Evolutionary conservation across 2,113 vertebrate genomes (phyloP).

Genomic region (Rattus rattus): DNA sequence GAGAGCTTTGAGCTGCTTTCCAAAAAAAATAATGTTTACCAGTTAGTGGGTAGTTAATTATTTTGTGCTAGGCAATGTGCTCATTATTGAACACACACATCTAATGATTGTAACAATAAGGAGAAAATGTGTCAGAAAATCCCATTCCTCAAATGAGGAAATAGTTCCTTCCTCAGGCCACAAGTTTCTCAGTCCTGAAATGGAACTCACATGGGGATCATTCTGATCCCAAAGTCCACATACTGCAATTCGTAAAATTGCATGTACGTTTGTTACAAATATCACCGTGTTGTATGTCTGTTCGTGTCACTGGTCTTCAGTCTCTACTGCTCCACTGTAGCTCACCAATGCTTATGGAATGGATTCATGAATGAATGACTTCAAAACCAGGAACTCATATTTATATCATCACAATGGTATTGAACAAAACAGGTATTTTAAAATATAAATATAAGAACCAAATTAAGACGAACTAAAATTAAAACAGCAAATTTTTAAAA

Average conservation of each 20-base stretch:
- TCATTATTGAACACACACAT: not conserved
- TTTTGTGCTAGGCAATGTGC: not conserved
- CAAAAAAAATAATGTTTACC: not conserved
- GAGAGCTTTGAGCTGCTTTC: not conserved
- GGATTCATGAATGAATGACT: not conserved
- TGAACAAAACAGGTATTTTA: not conserved
- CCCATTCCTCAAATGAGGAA: not conserved
- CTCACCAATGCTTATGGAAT: not conserved
- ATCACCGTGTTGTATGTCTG: too few species aligned
- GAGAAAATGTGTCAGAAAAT: not conserved
- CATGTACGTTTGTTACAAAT: fast-evolving
- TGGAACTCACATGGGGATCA: not conserved
- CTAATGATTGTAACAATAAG: not conserved
- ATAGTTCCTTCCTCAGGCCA: not conserved
- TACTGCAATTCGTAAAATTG: not conserved
- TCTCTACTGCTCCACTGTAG: not conserved
- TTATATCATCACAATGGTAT: not conserved
- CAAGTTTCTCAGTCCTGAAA: not conserved
- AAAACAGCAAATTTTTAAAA: not conserved
- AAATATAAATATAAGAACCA: not conserved
- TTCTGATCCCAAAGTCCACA: not conserved
- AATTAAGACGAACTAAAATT: not conserved
- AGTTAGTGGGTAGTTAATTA: not conserved
- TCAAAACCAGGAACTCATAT: not conserved
- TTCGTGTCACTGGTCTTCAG: not conserved